Percentiles rank a stretch among this genome's conserved stretches.
Conservation (phyloP, 2,888 invertebrate species). For the Hyalella azteca region DNA sequence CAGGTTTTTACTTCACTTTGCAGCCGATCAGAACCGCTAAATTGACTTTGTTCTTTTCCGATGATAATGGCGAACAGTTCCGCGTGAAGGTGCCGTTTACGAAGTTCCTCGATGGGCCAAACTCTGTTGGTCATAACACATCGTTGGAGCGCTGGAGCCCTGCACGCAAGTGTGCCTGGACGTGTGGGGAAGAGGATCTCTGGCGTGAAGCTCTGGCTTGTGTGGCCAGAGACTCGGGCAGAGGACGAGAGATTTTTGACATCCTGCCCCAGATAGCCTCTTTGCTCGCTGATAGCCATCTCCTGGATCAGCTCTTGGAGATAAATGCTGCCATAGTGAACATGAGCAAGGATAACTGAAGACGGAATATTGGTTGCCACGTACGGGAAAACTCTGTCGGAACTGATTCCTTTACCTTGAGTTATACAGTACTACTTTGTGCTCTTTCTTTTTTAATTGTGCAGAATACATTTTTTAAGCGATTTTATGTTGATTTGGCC, state of each 20-base stretch:
- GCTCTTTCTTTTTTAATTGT: no score
- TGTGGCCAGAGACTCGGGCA: background rate
- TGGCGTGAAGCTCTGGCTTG: background rate
- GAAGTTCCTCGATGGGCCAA: background rate
- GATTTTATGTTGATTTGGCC: no score
- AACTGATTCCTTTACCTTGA: no score
- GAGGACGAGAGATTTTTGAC: background rate
- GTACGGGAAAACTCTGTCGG: no score
- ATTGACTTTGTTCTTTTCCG: conserved; percentile 24
- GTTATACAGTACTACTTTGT: no score
- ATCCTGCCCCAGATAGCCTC: background rate
- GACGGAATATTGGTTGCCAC: no score
- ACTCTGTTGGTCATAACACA: background rate
- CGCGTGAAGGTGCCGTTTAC: background rate
- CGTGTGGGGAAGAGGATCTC: background rate
- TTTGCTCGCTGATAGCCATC: background rate
- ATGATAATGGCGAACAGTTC: background rate
- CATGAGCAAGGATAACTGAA: conserved; percentile 24
- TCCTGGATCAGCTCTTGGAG: background rate
- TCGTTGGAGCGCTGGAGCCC: background rate
- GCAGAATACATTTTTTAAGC: no score
- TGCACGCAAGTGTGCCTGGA: background rate
- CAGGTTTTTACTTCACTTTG: conserved; percentile 85
- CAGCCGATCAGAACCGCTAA: conserved; percentile 62
- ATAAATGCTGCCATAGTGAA: background rate